Conservation (phyloP, 2,113 vertebrate genomes). For the Corydoras sp. region DNA sequence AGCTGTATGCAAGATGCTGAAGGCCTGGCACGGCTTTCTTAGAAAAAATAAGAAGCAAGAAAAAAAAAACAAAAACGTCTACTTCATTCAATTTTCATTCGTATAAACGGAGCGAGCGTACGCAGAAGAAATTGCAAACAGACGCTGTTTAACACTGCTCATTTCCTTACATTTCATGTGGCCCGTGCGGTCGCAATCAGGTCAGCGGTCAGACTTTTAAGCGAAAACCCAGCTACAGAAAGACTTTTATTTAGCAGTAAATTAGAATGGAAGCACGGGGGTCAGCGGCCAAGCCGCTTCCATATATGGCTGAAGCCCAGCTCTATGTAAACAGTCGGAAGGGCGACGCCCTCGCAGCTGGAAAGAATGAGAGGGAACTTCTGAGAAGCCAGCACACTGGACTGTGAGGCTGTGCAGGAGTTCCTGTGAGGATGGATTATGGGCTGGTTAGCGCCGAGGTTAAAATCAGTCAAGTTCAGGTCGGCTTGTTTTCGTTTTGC, state of each 20-base stretch:
- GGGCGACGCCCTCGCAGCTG: not conserved
- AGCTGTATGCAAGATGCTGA: conserved; percentile 21
- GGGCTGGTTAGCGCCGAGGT: not conserved
- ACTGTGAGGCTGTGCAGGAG: not conserved
- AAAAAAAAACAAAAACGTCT: too few species aligned
- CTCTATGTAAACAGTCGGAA: conserved; percentile 34
- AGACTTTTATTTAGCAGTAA: conserved; percentile 15
- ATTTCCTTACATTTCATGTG: not conserved
- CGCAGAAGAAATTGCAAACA: conserved; percentile 11
- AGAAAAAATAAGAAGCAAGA: conserved; percentile 7
- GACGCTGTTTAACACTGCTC: conserved; percentile 7
- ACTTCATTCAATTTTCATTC: conserved; percentile 15
- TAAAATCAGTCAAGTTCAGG: not conserved
- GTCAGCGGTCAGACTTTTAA: not conserved
- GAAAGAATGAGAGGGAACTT: conserved; percentile 1
- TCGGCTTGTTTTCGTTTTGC: not conserved
- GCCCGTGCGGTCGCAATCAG: conserved; percentile 1
- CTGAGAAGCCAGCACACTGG: not conserved
- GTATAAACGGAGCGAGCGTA: conserved; percentile 12
- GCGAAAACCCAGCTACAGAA: conserved; percentile 12
- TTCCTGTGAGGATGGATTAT: not conserved
- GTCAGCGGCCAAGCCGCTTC: conserved; percentile 14
- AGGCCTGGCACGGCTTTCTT: conserved; percentile 8
- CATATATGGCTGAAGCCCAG: conserved; percentile 37
- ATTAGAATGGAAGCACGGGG: not conserved